Conservation (phyloP, 2,797 vertebrate genomes). For the Adelosebastes latens region DNA sequence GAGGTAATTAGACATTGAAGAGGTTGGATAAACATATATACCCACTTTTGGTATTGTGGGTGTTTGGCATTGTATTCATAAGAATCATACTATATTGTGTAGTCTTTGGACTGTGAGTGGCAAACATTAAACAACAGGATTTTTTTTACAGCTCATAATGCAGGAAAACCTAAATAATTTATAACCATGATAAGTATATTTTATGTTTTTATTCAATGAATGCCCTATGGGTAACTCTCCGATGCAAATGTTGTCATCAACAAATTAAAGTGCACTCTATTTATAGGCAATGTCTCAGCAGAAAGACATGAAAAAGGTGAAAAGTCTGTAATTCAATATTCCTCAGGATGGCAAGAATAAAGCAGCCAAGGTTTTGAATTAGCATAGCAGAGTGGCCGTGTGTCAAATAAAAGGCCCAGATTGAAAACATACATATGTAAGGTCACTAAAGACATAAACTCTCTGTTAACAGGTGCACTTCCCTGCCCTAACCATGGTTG, state of each 20-base stretch:
- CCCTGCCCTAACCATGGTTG: not conserved
- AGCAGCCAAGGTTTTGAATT: conserved; percentile 1
- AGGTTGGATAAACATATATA: not conserved
- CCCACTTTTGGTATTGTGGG: not conserved
- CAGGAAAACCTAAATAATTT: not conserved
- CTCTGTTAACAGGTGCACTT: not conserved
- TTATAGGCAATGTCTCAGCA: not conserved
- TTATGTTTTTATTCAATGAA: not conserved
- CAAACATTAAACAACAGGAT: not conserved
- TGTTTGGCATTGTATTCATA: not conserved
- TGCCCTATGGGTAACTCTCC: not conserved
- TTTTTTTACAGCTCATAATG: not conserved
- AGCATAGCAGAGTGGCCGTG: not conserved
- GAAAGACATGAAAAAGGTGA: conserved; percentile 17
- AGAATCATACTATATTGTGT: not conserved
- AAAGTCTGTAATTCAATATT: conserved; percentile 23
- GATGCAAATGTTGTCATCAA: not conserved
- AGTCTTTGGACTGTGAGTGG: not conserved
- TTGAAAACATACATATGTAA: conserved; percentile 10
- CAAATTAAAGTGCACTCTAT: not conserved
- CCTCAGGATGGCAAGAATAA: not conserved
- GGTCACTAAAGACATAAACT: not conserved
- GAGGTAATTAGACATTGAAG: not conserved
- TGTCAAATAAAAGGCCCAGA: conserved; percentile 20
- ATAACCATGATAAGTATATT: not conserved